Evolutionary conservation across 2,797 vertebrate species (phyloP), one percentile per base, ranked within the genome.

Genomic region (Pseudopleuronectes americanus): DNA sequence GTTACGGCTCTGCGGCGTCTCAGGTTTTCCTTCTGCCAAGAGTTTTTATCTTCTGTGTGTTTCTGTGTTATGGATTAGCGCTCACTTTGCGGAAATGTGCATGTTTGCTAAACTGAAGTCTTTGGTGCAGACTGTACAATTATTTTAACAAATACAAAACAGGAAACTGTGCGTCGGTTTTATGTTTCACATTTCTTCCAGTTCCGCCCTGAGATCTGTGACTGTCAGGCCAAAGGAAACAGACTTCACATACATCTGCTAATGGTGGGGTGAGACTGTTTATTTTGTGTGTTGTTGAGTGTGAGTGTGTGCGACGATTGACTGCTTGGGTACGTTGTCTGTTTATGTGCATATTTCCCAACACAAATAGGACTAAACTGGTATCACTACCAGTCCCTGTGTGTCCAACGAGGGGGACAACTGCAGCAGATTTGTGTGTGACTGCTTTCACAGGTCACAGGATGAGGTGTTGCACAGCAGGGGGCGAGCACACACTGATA

Each of bases 231-330:
- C 53, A 68, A 58, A 80, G 76, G 75, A 83, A 79, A 84, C 80
- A 47, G 72, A 78, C 88, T 87, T 89, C 82, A 87, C 81, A 85
- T 83, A 85, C 76, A 84, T 90, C 84, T 84, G 85, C 83, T 89
- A 84, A 87, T 83, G 80, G 61, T 54, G 72, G 66, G 74, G 66
- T 47, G 72, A 69, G 64, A 54, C 28, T 48, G 78, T 83, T 89
- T 82, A 79, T 80, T 82, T 79, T 67, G 61, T 76, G 81, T 71
- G 74, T 84, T 62, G 77, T 77, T 64, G 72, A 57, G 60, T 45
- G 28, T 28, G 28, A 31, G 28, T 31, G 28, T 31, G 28, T 31
- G 28, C 28, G 28, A 31, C 28, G 28, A 62, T 19, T 36, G 64
- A 61, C 26, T 38, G 26, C 57, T 3, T 14, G 2, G 7, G 24